Evolutionary conservation across 1,140 invertebrate genomes (phyloP).

Genomic region (Cepaea nemoralis): DNA sequence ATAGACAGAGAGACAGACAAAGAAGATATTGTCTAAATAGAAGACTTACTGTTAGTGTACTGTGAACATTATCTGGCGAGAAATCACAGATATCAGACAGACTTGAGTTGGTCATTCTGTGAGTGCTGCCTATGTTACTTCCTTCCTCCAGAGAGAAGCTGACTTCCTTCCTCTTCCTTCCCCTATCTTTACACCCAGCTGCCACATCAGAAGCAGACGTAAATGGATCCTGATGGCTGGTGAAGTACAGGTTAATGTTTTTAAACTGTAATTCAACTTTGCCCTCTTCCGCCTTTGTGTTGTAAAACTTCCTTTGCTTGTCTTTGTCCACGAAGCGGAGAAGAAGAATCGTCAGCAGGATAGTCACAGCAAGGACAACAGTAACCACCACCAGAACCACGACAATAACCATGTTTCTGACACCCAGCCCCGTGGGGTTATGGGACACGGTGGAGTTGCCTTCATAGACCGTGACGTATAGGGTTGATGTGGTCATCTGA

Average conservation of each 20-base stretch:
- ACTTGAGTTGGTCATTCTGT: slow-evolving; percentile 4
- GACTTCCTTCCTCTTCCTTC: slow-evolving; percentile 60
- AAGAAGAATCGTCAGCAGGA: slow-evolving; percentile 55
- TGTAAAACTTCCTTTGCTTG: slow-evolving; percentile 46
- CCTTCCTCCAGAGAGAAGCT: slow-evolving; percentile 61
- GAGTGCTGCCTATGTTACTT: slow-evolving; percentile 38
- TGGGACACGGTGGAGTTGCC: slow-evolving; percentile 41
- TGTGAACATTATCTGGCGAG: no score
- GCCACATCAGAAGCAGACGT: not conserved
- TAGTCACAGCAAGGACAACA: slow-evolving; percentile 50
- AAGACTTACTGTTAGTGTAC: no score
- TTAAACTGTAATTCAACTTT: slow-evolving; percentile 39
- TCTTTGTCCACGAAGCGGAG: slow-evolving; percentile 52
- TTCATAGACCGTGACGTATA: slow-evolving; percentile 48
- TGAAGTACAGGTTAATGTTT: not conserved
- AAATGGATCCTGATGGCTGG: not conserved
- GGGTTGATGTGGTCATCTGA: slow-evolving; percentile 66
- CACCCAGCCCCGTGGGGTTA: slow-evolving; percentile 29
- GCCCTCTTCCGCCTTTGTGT: slow-evolving; percentile 46
- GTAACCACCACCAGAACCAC: slow-evolving; percentile 56
- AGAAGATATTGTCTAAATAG: no score
- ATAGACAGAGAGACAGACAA: no score
- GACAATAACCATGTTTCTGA: slow-evolving; percentile 56
- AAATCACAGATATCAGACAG: slow-evolving; percentile 29
- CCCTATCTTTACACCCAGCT: not conserved